phyloP scores from a whole-genome alignment of 2,888 invertebrate species.

The Patella depressa region DNA sequence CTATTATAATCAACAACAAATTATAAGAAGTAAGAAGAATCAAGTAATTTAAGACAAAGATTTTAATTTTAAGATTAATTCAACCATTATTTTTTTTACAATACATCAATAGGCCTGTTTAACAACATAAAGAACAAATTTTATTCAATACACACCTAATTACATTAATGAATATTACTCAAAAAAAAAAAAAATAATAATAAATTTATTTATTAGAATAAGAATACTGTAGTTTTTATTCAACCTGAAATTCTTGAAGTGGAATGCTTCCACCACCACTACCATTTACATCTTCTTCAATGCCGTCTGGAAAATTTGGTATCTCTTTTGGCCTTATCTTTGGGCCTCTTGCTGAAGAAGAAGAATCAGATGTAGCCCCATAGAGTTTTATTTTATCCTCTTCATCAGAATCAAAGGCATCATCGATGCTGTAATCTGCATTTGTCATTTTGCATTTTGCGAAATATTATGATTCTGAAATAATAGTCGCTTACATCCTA shows the following conservation, averaged over 20 bases:
- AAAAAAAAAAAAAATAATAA: background rate
- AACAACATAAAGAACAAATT: too few species aligned
- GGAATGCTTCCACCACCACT: conserved; percentile 16
- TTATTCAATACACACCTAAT: too few species aligned
- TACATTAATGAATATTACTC: background rate
- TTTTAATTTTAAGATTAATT: too few species aligned
- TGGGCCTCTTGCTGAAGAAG: conserved; percentile 74
- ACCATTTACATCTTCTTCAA: conserved; percentile 11
- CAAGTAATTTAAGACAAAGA: too few species aligned
- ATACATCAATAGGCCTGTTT: too few species aligned
- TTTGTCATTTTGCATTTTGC: conserved; percentile 14
- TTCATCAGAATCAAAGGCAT: conserved; percentile 75
- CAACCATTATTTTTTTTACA: too few species aligned
- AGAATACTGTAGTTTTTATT: too few species aligned
- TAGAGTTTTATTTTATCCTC: conserved; percentile 87
- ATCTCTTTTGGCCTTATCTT: conserved; percentile 31
- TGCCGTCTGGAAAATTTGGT: conserved; percentile 19
- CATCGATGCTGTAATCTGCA: conserved; percentile 34
- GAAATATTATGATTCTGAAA: too few species aligned
- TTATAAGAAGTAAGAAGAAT: too few species aligned
- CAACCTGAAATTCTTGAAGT: conserved; percentile 19
- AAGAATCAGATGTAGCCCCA: conserved; percentile 79
- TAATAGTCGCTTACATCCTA: background rate
- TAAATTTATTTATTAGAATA: too few species aligned
- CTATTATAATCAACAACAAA: too few species aligned